Conservation (phyloP, 2,797 vertebrate genomes). For the Phoxinus dragarum region DNA sequence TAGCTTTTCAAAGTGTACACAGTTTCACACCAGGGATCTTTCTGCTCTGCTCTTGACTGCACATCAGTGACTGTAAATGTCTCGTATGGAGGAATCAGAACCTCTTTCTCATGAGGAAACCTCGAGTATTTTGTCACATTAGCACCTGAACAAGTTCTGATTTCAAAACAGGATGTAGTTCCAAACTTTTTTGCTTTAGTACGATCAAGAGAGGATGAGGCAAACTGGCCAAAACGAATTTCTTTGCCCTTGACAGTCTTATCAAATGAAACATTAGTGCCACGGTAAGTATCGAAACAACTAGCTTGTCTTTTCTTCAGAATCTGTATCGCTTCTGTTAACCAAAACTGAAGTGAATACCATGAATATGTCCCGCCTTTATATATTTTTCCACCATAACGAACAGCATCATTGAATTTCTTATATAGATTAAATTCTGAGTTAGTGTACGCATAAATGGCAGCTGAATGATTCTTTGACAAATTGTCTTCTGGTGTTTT, state of each 20-base stretch:
- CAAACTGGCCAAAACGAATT: neutral
- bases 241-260: neutral
- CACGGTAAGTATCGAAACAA: neutral
- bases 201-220: neutral
- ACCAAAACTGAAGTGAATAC: constrained; percentile 11
- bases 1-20: no score
- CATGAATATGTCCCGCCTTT: neutral
- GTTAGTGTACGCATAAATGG: neutral
- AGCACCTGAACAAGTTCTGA: neutral
- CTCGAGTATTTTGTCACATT: neutral
- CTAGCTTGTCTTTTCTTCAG: neutral
- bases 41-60: no score
- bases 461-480: neutral
- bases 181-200: fast-evolving
- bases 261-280: fast-evolving
- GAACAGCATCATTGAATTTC: fast-evolving
- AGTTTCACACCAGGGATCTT: no score
- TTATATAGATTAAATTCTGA: neutral
- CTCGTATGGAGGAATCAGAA: no score
- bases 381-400: neutral
- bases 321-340: neutral
- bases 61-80: no score
- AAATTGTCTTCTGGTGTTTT: neutral
- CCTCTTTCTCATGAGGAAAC: fast-evolving
- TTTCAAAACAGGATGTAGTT: neutral